Percentiles rank a stretch among this genome's conserved stretches.
Evolutionary conservation across 2,888 invertebrate species (phyloP).

Genomic region (Digitonthophagus gazella): DNA sequence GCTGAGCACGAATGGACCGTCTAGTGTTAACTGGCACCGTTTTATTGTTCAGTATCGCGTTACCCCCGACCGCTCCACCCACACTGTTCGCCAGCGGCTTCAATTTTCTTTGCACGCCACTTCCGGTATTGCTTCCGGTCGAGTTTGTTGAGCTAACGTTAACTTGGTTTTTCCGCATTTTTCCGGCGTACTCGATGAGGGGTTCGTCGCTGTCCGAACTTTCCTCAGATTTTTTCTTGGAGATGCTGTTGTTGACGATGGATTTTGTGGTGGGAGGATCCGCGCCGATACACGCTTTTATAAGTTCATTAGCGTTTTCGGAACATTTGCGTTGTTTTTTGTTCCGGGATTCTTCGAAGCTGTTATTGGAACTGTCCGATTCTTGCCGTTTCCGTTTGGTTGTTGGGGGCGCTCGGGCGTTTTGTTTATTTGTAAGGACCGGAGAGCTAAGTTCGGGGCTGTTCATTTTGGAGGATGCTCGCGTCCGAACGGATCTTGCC

Average conservation of each 20-base stretch:
- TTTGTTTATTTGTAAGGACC: conserved; percentile 33
- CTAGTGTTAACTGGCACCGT: conserved; percentile 41
- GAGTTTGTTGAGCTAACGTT: conserved; percentile 20
- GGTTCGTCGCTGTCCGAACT: conserved; percentile 82
- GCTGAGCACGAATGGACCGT: conserved; percentile 44
- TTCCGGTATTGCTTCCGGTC: conserved; percentile 13
- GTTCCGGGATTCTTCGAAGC: conserved; percentile 43
- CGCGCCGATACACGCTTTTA: conserved; percentile 47
- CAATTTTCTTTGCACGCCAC: conserved; percentile 15
- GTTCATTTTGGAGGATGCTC: conserved; percentile 67
- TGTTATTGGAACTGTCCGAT: conserved; percentile 65
- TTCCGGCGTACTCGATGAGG: conserved; percentile 66
- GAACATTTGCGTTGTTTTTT: conserved; percentile 58
- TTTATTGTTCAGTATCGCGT: conserved; percentile 34
- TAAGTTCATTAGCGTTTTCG: conserved; percentile 60
- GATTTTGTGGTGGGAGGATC: conserved; percentile 35
- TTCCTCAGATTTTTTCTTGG: conserved; percentile 59
- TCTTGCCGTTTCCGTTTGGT: conserved; percentile 75
- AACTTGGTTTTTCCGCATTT: conserved; percentile 56
- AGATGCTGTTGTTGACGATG: conserved; percentile 37
- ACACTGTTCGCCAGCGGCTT: conserved; percentile 31
- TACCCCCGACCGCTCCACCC: conserved; percentile 44
- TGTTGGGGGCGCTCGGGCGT: conserved; percentile 35
- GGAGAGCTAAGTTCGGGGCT: conserved; percentile 58
- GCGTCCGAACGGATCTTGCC: conserved; percentile 55